phyloP scores from a whole-genome alignment of 2,113 vertebrate species.

The Dipodomys ordii region DNA sequence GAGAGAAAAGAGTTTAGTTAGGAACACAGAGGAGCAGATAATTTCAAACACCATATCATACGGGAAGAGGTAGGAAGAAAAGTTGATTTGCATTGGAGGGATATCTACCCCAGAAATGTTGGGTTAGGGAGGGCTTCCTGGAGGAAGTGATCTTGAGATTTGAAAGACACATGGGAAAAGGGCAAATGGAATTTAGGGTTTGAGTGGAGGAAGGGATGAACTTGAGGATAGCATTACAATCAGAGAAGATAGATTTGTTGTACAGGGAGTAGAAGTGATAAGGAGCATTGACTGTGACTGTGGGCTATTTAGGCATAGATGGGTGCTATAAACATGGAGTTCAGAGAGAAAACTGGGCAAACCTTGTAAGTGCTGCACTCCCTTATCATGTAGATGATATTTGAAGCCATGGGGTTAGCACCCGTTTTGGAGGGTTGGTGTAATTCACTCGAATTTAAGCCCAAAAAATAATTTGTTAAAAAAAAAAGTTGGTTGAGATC shows the following conservation, averaged over 20 bases:
- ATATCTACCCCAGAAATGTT: background rate
- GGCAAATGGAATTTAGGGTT: background rate
- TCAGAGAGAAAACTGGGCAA: background rate
- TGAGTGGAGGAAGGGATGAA: background rate
- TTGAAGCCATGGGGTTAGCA: background rate
- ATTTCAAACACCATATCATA: background rate
- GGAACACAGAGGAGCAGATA: background rate
- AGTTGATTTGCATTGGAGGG: background rate
- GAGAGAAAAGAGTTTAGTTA: background rate
- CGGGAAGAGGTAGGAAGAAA: background rate
- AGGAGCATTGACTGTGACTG: background rate
- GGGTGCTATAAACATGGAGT: background rate
- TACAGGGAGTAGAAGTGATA: background rate
- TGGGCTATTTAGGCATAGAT: background rate
- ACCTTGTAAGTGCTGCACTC: background rate
- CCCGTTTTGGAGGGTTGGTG: background rate
- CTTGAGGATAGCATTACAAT: background rate
- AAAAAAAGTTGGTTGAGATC: slow-evolving; percentile 34
- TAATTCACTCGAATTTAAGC: slow-evolving; percentile 28
- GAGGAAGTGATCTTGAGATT: background rate
- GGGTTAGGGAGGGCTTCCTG: background rate
- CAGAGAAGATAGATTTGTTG: background rate
- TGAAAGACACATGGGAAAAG: background rate
- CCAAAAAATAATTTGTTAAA: background rate
- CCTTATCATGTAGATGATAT: background rate